These are phyloP conservation scores for Chalcis sispes DNA, from an alignment of 2,888 invertebrate genomes.

Conservation along the genomic window DNA sequence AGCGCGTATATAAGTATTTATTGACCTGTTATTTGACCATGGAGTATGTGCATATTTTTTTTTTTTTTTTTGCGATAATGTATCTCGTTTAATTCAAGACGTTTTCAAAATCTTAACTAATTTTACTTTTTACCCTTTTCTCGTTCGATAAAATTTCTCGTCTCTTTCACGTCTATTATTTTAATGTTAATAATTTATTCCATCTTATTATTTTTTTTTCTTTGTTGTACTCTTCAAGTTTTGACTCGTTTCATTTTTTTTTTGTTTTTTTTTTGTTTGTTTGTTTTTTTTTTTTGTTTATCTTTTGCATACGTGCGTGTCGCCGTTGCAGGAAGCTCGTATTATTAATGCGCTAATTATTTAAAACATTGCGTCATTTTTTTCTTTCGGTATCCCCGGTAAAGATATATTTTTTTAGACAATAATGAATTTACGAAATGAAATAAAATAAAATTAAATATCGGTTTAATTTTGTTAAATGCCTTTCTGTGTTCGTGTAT, in stretches of 20 bases:
- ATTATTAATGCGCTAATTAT: constrained; percentile 23
- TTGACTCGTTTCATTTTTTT: constrained; percentile 8
- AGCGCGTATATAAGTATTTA: constrained; percentile 62
- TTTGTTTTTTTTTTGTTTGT: background rate
- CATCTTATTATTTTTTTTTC: constrained; percentile 17
- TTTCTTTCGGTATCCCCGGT: background rate
- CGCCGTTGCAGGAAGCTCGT: constrained; percentile 39
- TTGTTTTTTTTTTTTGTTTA: constrained; percentile 19
- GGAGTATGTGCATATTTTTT: constrained; percentile 16
- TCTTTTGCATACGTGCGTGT: background rate
- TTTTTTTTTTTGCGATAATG: constrained; percentile 36
- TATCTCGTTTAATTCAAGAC: constrained; percentile 30
- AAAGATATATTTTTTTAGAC: background rate
- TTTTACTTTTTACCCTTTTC: background rate
- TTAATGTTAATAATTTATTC: background rate
- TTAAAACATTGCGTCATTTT: constrained; percentile 9
- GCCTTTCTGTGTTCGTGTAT: no score
- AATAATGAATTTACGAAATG: background rate
- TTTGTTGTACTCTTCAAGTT: constrained; percentile 28
- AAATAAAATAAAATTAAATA: background rate
- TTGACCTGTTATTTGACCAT: constrained; percentile 66
- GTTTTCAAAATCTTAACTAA: no score
- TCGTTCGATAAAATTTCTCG: background rate
- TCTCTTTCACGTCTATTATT: background rate
- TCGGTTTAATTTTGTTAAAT: no score